Evolutionary conservation across 2,888 invertebrate species (phyloP).

Genomic region (Acrocera orbiculus): DNA sequence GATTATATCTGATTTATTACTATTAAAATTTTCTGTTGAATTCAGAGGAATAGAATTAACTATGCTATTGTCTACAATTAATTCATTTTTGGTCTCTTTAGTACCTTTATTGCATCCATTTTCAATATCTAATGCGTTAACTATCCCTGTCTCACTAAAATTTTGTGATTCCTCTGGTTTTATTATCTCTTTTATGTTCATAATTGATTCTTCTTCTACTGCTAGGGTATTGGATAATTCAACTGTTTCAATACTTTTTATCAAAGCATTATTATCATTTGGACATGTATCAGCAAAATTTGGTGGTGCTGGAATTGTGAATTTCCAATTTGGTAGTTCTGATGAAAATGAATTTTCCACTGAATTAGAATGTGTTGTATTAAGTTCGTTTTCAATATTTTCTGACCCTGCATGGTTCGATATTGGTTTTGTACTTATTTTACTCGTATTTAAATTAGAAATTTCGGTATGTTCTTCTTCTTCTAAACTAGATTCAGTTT

Average conservation of each 20-base stretch:
- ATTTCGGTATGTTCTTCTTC: constrained; percentile 28
- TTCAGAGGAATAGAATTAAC: background rate
- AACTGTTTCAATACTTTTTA: background rate
- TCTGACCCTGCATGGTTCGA: too few relatives aligned
- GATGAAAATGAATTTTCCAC: constrained; percentile 1
- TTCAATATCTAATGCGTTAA: constrained; percentile 17
- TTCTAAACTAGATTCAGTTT: constrained; percentile 29
- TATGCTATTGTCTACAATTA: background rate
- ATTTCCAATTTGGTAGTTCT: constrained; percentile 13
- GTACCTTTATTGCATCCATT: constrained; percentile 15
- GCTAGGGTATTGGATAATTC: constrained; percentile 6
- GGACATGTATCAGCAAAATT: constrained; percentile 27
- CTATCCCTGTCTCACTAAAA: background rate
- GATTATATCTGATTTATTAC: constrained; percentile 18
- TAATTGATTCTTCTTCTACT: constrained; percentile 11
- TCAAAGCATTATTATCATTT: too few relatives aligned
- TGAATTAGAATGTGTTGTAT: too few relatives aligned
- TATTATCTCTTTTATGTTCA: too few relatives aligned
- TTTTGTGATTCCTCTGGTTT: background rate
- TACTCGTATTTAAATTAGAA: constrained; percentile 28
- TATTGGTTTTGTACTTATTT: constrained; percentile 19
- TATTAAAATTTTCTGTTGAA: constrained; percentile 2
- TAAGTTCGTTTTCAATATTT: too few relatives aligned
- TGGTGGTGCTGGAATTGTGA: constrained; percentile 24
- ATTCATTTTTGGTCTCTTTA: background rate